Evolutionary conservation across 2,113 vertebrate species (phyloP).

Genomic region (Nannobrachium achirus): DNA sequence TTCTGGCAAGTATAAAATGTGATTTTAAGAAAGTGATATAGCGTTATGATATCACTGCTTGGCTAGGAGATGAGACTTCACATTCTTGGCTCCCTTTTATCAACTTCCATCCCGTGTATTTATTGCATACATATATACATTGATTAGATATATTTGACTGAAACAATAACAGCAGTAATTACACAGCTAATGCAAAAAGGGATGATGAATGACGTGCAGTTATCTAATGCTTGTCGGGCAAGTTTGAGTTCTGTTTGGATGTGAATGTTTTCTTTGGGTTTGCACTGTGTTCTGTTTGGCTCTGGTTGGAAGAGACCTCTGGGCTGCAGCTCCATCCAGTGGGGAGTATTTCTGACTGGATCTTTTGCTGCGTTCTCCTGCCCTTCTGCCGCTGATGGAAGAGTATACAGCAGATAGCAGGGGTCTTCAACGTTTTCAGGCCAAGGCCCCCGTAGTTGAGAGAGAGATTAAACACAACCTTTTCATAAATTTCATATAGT

Average conservation of each 20-base stretch:
- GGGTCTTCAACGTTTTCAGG: slow-evolving; percentile 11
- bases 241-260: background rate
- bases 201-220: slow-evolving; percentile 16
- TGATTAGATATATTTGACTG: slow-evolving; percentile 8
- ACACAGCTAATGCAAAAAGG: background rate
- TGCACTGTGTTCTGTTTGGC: slow-evolving; percentile 14
- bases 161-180: background rate
- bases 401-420: slow-evolving; percentile 21
- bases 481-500: too few species aligned
- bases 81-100: slow-evolving; percentile 20
- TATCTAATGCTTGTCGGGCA: background rate
- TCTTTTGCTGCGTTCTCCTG: slow-evolving; percentile 6
- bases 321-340: slow-evolving; percentile 62
- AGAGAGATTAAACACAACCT: too few species aligned
- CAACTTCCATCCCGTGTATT: slow-evolving; percentile 6
- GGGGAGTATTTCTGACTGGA: slow-evolving; percentile 38
- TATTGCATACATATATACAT: background rate
- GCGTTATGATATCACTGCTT: slow-evolving; percentile 4
- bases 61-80: background rate
- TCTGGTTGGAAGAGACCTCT: slow-evolving; percentile 20
- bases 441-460: too few species aligned
- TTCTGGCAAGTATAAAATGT: slow-evolving; percentile 16
- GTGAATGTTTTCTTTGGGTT: slow-evolving; percentile 3
- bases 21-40: background rate
- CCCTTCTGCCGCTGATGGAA: slow-evolving; percentile 17